Conservation (phyloP, 2,113 vertebrate species). For the Eurystomus gularis region DNA sequence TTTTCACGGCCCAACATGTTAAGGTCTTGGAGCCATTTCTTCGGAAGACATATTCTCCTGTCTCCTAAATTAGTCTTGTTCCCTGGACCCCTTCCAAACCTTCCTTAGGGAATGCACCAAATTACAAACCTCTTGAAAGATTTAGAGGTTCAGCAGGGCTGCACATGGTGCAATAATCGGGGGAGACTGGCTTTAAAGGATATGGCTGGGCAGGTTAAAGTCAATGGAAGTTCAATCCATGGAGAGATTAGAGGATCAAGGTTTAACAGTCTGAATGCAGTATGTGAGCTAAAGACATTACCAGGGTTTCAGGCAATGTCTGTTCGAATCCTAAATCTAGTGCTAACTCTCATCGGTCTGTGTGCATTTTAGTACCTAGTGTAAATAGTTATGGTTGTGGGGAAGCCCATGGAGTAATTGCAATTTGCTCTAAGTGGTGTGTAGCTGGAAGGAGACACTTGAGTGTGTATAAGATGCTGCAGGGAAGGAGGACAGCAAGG, state of each 20-base stretch:
- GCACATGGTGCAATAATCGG: background rate
- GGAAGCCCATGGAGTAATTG: background rate
- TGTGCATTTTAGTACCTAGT: background rate
- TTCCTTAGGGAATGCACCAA: slow-evolving; percentile 57
- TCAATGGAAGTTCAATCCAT: background rate
- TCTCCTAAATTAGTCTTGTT: slow-evolving; percentile 35
- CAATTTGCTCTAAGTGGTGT: background rate
- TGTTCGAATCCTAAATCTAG: background rate
- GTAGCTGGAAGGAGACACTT: background rate
- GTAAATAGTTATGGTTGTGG: background rate
- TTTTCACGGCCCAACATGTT: slow-evolving; percentile 56
- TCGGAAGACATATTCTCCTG: slow-evolving; percentile 6
- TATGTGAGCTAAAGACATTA: background rate
- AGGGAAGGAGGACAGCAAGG: background rate
- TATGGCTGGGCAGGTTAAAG: slow-evolving; percentile 38
- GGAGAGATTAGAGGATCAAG: slow-evolving; percentile 1
- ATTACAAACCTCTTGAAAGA: slow-evolving; percentile 63
- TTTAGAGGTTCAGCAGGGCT: slow-evolving; percentile 31
- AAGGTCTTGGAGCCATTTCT: slow-evolving; percentile 56
- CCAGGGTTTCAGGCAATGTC: background rate
- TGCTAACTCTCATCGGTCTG: background rate
- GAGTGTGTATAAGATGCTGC: background rate
- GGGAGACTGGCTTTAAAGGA: background rate
- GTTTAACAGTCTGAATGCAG: background rate
- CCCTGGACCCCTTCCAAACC: slow-evolving; percentile 46